Evolutionary conservation across 2,113 vertebrate genomes (phyloP).

Genomic region (Phalacrocorax carbo): DNA sequence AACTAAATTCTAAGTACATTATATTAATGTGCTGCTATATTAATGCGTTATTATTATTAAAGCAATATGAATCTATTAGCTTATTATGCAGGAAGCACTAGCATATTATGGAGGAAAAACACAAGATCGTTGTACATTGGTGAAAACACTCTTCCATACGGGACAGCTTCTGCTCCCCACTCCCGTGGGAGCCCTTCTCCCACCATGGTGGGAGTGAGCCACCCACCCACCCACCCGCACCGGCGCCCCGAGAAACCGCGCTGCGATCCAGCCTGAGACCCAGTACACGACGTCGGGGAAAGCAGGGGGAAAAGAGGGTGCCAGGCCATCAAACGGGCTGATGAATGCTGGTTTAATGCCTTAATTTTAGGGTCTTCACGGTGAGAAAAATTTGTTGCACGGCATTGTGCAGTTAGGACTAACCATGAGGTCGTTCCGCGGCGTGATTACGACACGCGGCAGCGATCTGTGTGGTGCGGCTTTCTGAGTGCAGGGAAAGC

Average conservation of each 20-base stretch:
- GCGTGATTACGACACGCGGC: rapidly evolving
- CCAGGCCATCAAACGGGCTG: no score
- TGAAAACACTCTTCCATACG: neutral
- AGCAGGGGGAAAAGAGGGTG: no score
- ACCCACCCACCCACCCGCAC: neutral
- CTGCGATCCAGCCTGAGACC: neutral
- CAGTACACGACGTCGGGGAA: rapidly evolving
- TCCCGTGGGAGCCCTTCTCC: neutral
- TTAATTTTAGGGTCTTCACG: neutral
- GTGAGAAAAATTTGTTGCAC: rapidly evolving
- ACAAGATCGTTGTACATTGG: no score
- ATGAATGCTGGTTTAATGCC: rapidly evolving
- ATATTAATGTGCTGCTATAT: neutral
- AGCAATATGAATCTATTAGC: neutral
- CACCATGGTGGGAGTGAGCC: neutral
- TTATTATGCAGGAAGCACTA: neutral
- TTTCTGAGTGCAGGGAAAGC: neutral
- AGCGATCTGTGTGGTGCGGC: neutral
- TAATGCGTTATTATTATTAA: neutral
- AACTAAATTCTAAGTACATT: no score
- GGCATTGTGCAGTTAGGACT: neutral
- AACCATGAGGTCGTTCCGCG: neutral
- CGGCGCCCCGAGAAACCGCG: neutral
- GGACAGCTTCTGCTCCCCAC: neutral
- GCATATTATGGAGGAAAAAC: neutral